Base-by-base conservation (phyloP, 2,113 vertebrate genomes). In the Climacteris rufus region DNA sequence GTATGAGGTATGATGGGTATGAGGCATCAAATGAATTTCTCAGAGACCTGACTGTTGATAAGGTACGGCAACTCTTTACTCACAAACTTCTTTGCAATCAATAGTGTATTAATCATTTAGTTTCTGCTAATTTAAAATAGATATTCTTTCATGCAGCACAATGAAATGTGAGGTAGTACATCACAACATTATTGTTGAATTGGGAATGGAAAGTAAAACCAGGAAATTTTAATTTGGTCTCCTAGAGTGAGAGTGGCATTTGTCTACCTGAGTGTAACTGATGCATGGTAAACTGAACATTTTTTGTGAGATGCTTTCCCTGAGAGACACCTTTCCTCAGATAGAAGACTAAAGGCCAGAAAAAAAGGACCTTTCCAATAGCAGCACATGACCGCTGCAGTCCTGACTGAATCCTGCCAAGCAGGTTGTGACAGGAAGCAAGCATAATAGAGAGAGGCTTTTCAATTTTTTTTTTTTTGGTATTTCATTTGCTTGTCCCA, bases 51-150 rank as follows among this genome's bases (percentile, higher is more conserved):
- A 75, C 44, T 76, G 33, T 75, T 87, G 72, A 87, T 90, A 69
- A 95, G 77, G 47, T 85, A 31, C 28, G 25, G 76, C 68, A 93
- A 47, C 61, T 89, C 37, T 80, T 56, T 65, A 42, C 69, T 71
- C 3, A 7, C 77, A 89, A 40, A 81, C 25, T 52, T 83, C 74
- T 53, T 56, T 56, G 66, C 75, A 69, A 72, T 97, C 93, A 87
- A 89, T 96, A 80, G 39, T 86, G 31, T 81, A 87, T 94, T 94
- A 96, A 95, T 96, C 39, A 87, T 94, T 94, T 84, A 83, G 35
- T 89, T 91, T 93, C 66, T 92, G 56, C 49, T 85, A 91, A 50
- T 91, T 89, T 80, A 81, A 94, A 96, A 89, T 61, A 60, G 35
- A 53, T 94, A 79, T 87, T 74, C 28, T 87, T 78, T 91, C 65